Percentiles rank a stretch among this genome's conserved stretches.
These are phyloP conservation scores for Oxyura jamaicensis DNA, from an alignment of 2,113 vertebrate genomes.

Conservation along the genomic window DNA sequence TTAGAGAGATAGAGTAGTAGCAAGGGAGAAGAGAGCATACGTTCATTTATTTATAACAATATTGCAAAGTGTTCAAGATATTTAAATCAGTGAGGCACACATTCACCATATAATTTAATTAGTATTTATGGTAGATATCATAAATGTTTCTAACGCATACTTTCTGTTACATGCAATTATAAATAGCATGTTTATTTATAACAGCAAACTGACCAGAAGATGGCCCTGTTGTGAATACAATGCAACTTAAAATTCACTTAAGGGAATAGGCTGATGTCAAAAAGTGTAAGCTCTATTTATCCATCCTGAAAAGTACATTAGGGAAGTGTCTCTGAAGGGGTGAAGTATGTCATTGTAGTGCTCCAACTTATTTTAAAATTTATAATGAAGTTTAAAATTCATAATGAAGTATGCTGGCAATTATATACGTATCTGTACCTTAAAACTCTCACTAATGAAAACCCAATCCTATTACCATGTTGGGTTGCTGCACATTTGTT, in stretches of 20 bases:
- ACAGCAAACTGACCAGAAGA: constrained; percentile 50
- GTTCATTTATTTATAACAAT: constrained; percentile 74
- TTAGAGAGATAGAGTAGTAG: constrained; percentile 63
- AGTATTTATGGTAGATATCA: constrained; percentile 43
- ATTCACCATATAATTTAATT: constrained; percentile 73
- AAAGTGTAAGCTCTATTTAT: constrained; percentile 40
- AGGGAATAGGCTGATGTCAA: constrained; percentile 45
- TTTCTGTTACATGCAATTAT: constrained; percentile 48
- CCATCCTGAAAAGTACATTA: constrained; percentile 51
- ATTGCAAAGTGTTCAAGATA: constrained; percentile 36
- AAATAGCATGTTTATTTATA: constrained; percentile 10
- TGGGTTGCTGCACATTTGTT: background rate
- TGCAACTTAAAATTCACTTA: constrained; percentile 55
- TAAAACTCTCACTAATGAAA: background rate
- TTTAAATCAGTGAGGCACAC: constrained; percentile 62
- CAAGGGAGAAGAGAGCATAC: constrained; percentile 64
- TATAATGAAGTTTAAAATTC: constrained; percentile 40
- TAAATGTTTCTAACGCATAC: constrained; percentile 57
- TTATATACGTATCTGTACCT: background rate
- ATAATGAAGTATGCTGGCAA: constrained; percentile 7
- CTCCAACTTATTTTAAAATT: constrained; percentile 44
- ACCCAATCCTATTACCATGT: background rate
- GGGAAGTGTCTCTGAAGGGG: constrained; percentile 15
- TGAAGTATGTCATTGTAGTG: background rate
- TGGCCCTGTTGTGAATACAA: constrained; percentile 58